A percentile compares a stretch with the other conserved stretches of the same genome.
Conservation (phyloP, 2,888 invertebrate genomes). For the Trachelus stipa region DNA sequence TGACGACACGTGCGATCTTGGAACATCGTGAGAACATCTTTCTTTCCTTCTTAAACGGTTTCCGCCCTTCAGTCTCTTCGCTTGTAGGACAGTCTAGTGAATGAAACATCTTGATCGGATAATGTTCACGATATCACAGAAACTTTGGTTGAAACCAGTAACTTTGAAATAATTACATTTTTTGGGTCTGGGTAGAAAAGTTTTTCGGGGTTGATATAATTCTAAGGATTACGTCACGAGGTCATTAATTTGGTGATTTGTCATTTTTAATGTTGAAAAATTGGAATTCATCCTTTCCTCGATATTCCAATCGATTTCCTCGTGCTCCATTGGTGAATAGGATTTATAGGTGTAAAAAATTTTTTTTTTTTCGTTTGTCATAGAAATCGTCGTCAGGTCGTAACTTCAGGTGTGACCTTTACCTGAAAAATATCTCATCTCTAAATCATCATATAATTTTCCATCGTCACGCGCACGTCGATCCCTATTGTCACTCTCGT, state of each 20-base stretch:
- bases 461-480: neutral
- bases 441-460: neutral
- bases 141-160: neutral
- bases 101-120: neutral
- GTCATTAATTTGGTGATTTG: neutral
- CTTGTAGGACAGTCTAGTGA: neutral
- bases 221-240: neutral
- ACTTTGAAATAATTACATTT: neutral
- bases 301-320: neutral
- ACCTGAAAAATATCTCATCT: neutral
- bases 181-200: neutral
- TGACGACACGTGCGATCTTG: conserved; percentile 29
- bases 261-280: neutral
- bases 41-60: neutral
- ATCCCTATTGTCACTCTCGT: neutral
- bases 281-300: neutral
- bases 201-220: neutral
- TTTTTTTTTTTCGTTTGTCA: neutral
- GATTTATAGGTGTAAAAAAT: neutral
- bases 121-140: neutral
- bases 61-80: neutral
- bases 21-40: conserved; percentile 36
- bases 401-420: neutral
- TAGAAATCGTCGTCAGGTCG: neutral
- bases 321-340: neutral